phyloP scores from a whole-genome alignment of 2,797 vertebrate species.

The Spinus olivaceus region DNA sequence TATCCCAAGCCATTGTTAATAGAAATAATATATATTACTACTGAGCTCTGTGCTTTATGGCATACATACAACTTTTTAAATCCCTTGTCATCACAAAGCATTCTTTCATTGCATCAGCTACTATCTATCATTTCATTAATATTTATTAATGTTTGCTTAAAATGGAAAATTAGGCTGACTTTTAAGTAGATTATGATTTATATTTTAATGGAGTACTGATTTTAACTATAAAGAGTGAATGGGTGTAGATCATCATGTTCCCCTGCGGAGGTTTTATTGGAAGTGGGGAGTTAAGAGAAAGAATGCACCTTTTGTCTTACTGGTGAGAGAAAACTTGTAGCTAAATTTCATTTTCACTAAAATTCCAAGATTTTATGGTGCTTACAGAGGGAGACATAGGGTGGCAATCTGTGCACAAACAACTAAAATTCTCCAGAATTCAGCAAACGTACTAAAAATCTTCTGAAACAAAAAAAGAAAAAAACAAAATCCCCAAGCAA shows the following conservation, averaged over 20 bases:
- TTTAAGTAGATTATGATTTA: background rate
- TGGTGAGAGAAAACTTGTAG: background rate
- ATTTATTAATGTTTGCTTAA: background rate
- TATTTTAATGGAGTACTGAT: background rate
- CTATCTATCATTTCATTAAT: background rate
- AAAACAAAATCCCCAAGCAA: background rate
- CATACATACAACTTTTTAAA: background rate
- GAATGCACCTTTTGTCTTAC: background rate
- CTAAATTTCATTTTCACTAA: background rate
- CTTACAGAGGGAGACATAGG: background rate
- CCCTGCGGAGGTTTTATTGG: background rate
- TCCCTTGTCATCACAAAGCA: background rate
- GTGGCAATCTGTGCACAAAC: background rate
- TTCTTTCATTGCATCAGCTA: background rate
- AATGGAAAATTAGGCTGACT: background rate
- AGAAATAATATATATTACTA: background rate
- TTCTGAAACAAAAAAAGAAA: background rate
- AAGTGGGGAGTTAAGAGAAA: background rate
- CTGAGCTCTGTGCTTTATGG: background rate
- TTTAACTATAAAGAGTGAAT: background rate
- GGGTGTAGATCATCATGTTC: background rate
- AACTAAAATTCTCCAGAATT: background rate
- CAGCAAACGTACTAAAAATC: background rate
- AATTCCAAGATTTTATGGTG: background rate
- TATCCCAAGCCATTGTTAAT: constrained; percentile 36